A percentile compares a stretch with the other conserved stretches of the same genome.
phyloP scores from a whole-genome alignment of 2,797 vertebrate genomes.

The Fundulus diaphanus region DNA sequence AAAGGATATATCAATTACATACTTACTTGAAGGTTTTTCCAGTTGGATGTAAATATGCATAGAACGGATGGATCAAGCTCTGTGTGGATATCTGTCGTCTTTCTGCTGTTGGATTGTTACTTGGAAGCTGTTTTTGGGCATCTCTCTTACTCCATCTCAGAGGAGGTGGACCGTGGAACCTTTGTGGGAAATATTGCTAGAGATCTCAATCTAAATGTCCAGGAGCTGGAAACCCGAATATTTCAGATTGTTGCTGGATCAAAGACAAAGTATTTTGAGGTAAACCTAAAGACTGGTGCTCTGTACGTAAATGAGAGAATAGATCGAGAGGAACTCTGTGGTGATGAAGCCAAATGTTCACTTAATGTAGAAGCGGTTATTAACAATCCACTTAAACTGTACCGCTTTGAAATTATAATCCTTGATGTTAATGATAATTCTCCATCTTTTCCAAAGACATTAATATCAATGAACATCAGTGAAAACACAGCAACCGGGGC shows the following conservation, averaged over 20 bases:
- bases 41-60: constrained; percentile 61
- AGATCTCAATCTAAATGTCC: constrained; percentile 84
- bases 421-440: constrained; percentile 72
- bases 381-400: constrained; percentile 74
- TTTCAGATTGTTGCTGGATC: constrained; percentile 81
- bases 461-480: constrained; percentile 33
- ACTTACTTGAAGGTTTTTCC: too few species aligned
- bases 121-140: constrained; percentile 52
- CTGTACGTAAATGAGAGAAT: constrained; percentile 59
- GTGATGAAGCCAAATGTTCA: constrained; percentile 51
- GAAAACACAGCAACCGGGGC: constrained; percentile 66
- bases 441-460: constrained; percentile 7
- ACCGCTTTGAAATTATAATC: constrained; percentile 65
- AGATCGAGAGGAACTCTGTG: constrained; percentile 71
- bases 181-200: constrained; percentile 86
- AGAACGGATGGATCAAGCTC: constrained; percentile 48
- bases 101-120: constrained; percentile 58
- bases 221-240: constrained; percentile 81
- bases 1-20: too few species aligned
- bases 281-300: constrained; percentile 62
- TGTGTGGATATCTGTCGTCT: constrained; percentile 56
- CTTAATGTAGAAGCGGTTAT: constrained; percentile 78
- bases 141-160: constrained; percentile 82
- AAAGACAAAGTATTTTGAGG: constrained; percentile 73
- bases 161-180: constrained; percentile 84